Conservation (phyloP, 30 jellyfish, hydroid and myxozoan genomes). For the Catostylus mosaicus region DNA sequence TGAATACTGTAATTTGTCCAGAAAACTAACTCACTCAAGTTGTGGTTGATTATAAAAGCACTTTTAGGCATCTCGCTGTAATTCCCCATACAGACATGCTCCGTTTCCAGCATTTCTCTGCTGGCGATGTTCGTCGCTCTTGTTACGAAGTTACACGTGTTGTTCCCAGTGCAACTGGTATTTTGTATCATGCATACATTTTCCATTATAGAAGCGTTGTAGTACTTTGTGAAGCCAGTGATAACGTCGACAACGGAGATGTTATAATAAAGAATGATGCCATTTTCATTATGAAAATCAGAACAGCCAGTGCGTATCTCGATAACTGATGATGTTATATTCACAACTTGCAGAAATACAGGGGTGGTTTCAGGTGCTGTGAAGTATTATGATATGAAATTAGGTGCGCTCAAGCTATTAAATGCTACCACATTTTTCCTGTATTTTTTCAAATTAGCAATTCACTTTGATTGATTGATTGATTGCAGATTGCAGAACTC, state of each 20-base stretch:
- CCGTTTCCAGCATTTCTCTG: not conserved
- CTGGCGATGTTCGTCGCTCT: not conserved
- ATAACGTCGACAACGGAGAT: not conserved
- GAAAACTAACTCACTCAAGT: conserved; percentile 11
- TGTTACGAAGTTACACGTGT: not conserved
- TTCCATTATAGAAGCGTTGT: conserved; percentile 6
- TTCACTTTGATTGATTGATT: no score
- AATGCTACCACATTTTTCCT: no score
- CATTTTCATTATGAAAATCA: conserved; percentile 33
- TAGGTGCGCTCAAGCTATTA: no score
- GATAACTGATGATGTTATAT: conserved; percentile 16
- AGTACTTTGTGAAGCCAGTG: conserved; percentile 8
- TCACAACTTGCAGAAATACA: not conserved
- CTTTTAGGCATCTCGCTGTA: conserved; percentile 9
- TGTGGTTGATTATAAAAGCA: conserved; percentile 5
- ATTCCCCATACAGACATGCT: conserved; percentile 25
- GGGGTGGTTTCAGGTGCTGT: conserved; percentile 7
- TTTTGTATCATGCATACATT: not conserved
- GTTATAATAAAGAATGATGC: conserved; percentile 40
- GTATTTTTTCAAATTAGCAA: no score
- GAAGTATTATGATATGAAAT: no score
- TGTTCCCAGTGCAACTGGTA: not conserved
- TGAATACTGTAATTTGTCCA: conserved; percentile 57
- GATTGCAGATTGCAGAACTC: no score
- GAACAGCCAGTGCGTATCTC: conserved; percentile 23